phyloP scores from a whole-genome alignment of 2,113 vertebrate genomes.

The Butorides virescens region DNA sequence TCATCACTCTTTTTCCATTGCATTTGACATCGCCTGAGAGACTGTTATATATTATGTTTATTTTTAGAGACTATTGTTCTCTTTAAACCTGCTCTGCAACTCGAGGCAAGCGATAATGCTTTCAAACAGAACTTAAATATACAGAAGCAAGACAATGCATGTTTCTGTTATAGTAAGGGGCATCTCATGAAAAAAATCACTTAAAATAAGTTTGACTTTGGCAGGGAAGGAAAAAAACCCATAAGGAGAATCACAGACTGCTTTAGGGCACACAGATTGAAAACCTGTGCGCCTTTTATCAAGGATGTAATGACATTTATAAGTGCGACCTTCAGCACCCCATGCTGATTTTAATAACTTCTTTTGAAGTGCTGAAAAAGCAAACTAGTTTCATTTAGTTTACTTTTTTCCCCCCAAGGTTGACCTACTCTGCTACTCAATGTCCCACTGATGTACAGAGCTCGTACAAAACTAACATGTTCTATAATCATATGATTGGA shows the following conservation, averaged over 20 bases:
- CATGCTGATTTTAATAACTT: background rate
- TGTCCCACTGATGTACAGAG: background rate
- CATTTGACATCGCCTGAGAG: slow-evolving; percentile 66
- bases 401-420: background rate
- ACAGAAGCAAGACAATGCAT: background rate
- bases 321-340: background rate
- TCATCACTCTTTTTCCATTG: slow-evolving; percentile 65
- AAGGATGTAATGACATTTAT: background rate
- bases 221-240: background rate
- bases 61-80: slow-evolving; percentile 72
- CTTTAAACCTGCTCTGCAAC: slow-evolving; percentile 37
- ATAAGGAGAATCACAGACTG: background rate
- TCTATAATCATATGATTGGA: background rate
- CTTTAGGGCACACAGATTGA: background rate
- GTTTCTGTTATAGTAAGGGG: background rate
- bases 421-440: background rate
- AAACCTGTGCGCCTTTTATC: slow-evolving; percentile 21
- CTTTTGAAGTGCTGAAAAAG: slow-evolving; percentile 8
- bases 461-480: background rate
- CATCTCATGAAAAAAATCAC: background rate
- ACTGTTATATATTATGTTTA: slow-evolving; percentile 68
- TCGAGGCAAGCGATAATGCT: slow-evolving; percentile 22
- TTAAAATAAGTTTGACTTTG: background rate
- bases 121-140: slow-evolving; percentile 36
- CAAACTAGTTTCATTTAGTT: slow-evolving; percentile 10